Evolutionary conservation across 2,888 invertebrate genomes (phyloP).

Genomic region (Apotomis capreana): DNA sequence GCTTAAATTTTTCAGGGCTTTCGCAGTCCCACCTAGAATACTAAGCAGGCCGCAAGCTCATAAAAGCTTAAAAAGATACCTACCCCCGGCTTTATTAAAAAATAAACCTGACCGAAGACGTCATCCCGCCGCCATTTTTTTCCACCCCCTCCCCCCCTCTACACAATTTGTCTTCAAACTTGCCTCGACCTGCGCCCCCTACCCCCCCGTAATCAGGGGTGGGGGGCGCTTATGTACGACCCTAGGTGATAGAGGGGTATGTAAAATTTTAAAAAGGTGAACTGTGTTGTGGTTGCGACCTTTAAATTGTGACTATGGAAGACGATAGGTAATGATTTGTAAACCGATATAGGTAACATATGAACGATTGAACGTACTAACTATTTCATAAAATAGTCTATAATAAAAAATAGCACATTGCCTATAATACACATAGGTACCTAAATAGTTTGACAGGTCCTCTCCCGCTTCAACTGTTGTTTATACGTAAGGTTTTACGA

Average conservation of each 20-base stretch:
- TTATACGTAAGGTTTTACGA: background rate
- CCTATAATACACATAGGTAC: no score
- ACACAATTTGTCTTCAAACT: slow-evolving; percentile 75
- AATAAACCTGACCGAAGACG: slow-evolving; percentile 46
- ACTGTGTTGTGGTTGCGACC: background rate
- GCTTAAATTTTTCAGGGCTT: slow-evolving; percentile 16
- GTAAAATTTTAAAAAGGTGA: slow-evolving; percentile 40
- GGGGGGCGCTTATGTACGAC: slow-evolving; percentile 58
- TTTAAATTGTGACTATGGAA: background rate
- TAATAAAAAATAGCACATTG: no score
- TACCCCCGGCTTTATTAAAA: slow-evolving; percentile 39
- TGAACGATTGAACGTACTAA: no score
- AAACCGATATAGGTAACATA: no score
- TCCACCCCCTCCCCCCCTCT: slow-evolving; percentile 50
- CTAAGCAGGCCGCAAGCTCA: slow-evolving; percentile 25
- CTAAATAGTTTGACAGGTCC: no score
- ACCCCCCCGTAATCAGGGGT: slow-evolving; percentile 57
- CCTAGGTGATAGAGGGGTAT: slow-evolving; percentile 63
- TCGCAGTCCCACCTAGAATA: slow-evolving; percentile 18
- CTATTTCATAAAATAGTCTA: no score
- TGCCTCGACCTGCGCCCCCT: slow-evolving; percentile 61
- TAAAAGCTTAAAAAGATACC: slow-evolving; percentile 34
- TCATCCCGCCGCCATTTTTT: slow-evolving; percentile 69
- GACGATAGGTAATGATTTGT: no score
- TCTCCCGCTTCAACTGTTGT: no score